Evolutionary conservation across 2,888 invertebrate species (phyloP), one percentile per base, ranked within the genome.

Genomic region (Mythimna lalbum): DNA sequence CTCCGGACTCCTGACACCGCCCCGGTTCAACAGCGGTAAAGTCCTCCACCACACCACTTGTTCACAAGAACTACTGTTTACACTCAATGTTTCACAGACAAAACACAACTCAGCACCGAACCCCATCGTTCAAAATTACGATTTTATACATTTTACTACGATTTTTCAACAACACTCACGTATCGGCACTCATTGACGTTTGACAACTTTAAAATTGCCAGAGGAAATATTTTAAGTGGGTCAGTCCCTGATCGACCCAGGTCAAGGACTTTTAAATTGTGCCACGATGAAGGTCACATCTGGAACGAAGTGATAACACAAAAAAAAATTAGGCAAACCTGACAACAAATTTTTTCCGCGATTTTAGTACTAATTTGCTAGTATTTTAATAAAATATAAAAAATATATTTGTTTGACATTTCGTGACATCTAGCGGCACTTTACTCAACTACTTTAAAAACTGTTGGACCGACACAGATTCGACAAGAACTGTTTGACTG

Each of bases 401-500:
- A n/a, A 31, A 56, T 27, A 56, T 50, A 63, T 47, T 7, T 43
- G n/a, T 5, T 27, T 21, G 9, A 1, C 17, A 2, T 12, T 17
- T 63, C 83, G 78, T 74, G 90, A 74, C 91, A 91, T 90, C 93
- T 93, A 78, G 74, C 19, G 0, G 0, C 19, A 2, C 0, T 0
- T 0, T 7, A 0, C 0, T 0, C 5, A 81, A 88, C 74, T 63
- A 82, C 19, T 6, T 31, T 12, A 27, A 27, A 57, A 65, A 81
- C 88, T 88, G 87, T 66, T 89, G 86, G 76, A 89, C 81, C 90
- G 82, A 87, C 86, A 52, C 23, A 57, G 52, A 78, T 70, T 70
- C 63, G 69, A 36, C 56, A 47, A 31, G 69, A 71, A 79, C 90
- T 90, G 88, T 73, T 90, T 91, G 89, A 90, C 86, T 89, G 84